These are phyloP conservation scores for Regulus satrapa DNA, from an alignment of 2,113 vertebrate species.

Conservation along the genomic window DNA sequence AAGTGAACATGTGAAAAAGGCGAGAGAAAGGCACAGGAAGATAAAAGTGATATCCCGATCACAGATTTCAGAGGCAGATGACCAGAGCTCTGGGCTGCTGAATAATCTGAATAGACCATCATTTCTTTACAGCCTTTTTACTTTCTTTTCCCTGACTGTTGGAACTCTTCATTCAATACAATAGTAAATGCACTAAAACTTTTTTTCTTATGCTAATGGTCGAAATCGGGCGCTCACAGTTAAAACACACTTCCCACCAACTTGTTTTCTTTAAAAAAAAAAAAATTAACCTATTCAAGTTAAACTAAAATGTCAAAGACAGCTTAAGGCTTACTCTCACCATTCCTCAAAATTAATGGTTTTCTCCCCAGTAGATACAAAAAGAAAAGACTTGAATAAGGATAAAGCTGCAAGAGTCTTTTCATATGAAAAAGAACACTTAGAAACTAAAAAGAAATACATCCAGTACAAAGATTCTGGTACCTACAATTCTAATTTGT, in stretches of 20 bases:
- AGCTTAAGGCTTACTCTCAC: conserved; percentile 57
- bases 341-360: conserved; percentile 64
- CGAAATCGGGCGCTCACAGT: conserved; percentile 79
- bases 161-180: conserved; percentile 93
- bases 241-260: conserved; percentile 81
- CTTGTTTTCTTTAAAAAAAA: conserved; percentile 59
- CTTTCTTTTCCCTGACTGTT: conserved; percentile 85
- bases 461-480: conserved; percentile 21
- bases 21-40: conserved; percentile 78
- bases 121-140: conserved; percentile 87
- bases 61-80: conserved; percentile 82
- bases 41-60: conserved; percentile 93
- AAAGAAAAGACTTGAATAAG: conserved; percentile 56
- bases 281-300: conserved; percentile 66
- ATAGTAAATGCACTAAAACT: conserved; percentile 94
- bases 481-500: conserved; percentile 37
- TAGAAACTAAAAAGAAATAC: conserved; percentile 49
- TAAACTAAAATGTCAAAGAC: conserved; percentile 69
- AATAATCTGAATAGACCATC: conserved; percentile 91
- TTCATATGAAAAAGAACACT: conserved; percentile 65
- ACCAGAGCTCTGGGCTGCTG: conserved; percentile 77
- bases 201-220: conserved; percentile 98
- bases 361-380: conserved; percentile 54
- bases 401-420: conserved; percentile 61
- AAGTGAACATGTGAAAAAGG: conserved; percentile 80